phyloP scores from a whole-genome alignment of 2,797 vertebrate genomes.

The Ara ararauna region DNA sequence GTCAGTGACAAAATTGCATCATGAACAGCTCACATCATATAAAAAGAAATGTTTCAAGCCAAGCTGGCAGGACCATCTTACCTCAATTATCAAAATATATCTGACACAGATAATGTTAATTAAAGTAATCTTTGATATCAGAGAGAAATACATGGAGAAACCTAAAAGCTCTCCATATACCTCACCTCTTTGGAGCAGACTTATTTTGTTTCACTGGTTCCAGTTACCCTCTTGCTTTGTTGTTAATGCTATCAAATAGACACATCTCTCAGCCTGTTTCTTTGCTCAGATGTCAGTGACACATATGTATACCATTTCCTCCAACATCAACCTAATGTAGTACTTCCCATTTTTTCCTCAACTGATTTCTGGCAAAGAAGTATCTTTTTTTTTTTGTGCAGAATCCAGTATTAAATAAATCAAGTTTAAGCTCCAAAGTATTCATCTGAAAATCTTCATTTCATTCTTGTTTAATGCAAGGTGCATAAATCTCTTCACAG shows the following conservation, averaged over 20 bases:
- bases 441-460: neutral
- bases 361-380: neutral
- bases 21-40: neutral
- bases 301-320: neutral
- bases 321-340: neutral
- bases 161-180: neutral
- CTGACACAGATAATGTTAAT: neutral
- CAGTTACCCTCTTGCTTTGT: neutral
- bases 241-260: neutral
- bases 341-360: neutral
- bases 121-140: neutral
- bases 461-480: neutral
- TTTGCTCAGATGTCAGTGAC: neutral
- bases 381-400: neutral
- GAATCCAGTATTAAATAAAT: neutral
- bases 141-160: neutral
- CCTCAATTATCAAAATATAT: neutral
- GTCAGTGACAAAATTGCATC: slow-evolving; percentile 18
- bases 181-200: neutral
- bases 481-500: neutral
- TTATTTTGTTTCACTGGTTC: neutral
- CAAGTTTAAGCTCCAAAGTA: neutral
- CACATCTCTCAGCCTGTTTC: neutral
- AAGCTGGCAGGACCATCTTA: neutral
- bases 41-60: neutral